Conservation (phyloP, 2,113 vertebrate genomes). For the Centrocercus urophasianus region DNA sequence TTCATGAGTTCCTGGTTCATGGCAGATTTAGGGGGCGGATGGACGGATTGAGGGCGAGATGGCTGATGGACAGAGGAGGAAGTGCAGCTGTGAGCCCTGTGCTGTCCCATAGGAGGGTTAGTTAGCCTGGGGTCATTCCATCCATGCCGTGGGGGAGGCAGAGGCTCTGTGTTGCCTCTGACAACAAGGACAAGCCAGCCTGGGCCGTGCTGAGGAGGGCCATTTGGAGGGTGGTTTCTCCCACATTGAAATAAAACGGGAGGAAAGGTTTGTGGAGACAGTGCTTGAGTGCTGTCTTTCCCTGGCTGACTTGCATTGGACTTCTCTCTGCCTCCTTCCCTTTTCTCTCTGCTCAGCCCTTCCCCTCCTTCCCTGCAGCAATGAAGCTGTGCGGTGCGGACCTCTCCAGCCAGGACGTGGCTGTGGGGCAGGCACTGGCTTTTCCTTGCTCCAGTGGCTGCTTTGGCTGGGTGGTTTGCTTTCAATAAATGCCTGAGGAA, state of each 20-base stretch:
- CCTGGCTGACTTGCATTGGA: background rate
- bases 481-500: background rate
- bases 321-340: background rate
- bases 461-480: background rate
- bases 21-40: background rate
- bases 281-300: background rate
- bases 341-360: background rate
- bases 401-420: too few species aligned
- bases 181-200: background rate
- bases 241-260: rapidly evolving
- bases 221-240: background rate
- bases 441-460: background rate
- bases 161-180: rapidly evolving
- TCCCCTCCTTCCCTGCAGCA: background rate
- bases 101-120: background rate
- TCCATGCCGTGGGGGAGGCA: background rate
- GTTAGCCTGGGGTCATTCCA: background rate
- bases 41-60: too few species aligned
- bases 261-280: background rate
- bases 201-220: background rate
- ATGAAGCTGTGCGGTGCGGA: background rate
- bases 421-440: too few species aligned
- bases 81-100: background rate
- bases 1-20: background rate
- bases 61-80: background rate